Conservation (phyloP, 1,140 invertebrate genomes). For the Diorhabda carinulata region DNA sequence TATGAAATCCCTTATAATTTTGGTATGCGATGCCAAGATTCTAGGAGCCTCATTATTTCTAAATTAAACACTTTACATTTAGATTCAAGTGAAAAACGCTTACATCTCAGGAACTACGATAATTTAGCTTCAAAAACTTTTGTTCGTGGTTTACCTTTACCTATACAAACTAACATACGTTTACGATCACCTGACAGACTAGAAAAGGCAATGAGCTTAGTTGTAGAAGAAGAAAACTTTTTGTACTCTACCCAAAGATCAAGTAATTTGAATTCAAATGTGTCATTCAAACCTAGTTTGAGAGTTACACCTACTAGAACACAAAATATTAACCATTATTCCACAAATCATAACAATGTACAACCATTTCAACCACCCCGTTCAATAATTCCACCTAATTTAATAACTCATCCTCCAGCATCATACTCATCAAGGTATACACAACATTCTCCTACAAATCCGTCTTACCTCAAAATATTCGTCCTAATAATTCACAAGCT, state of each 20-base stretch:
- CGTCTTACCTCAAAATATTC: too few relatives aligned
- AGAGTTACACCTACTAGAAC: too few relatives aligned
- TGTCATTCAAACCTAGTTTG: neutral
- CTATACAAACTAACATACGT: conserved; percentile 20
- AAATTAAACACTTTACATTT: conserved; percentile 24
- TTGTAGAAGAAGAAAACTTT: conserved; percentile 28
- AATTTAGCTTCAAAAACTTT: conserved; percentile 25
- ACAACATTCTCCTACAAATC: too few relatives aligned
- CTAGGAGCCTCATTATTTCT: conserved; percentile 23
- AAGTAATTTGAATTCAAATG: neutral
- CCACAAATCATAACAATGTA: too few relatives aligned
- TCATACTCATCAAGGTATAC: too few relatives aligned
- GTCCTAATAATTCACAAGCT: too few relatives aligned
- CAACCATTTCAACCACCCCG: too few relatives aligned
- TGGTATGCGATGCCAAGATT: conserved; percentile 30
- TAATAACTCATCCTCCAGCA: too few relatives aligned
- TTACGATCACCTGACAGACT: conserved; percentile 20
- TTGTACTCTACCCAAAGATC: conserved; percentile 13
- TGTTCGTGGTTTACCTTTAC: conserved; percentile 18
- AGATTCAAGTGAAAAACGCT: conserved; percentile 12
- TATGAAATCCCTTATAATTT: conserved; percentile 26
- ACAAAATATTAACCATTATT: too few relatives aligned
- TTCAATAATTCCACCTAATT: too few relatives aligned
- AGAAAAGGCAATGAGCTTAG: conserved; percentile 22
- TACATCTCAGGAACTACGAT: conserved; percentile 21